Percentiles rank a stretch among this genome's conserved stretches.
phyloP scores from a whole-genome alignment of 1,140 invertebrate genomes.

The Bombus vancouverensis region DNA sequence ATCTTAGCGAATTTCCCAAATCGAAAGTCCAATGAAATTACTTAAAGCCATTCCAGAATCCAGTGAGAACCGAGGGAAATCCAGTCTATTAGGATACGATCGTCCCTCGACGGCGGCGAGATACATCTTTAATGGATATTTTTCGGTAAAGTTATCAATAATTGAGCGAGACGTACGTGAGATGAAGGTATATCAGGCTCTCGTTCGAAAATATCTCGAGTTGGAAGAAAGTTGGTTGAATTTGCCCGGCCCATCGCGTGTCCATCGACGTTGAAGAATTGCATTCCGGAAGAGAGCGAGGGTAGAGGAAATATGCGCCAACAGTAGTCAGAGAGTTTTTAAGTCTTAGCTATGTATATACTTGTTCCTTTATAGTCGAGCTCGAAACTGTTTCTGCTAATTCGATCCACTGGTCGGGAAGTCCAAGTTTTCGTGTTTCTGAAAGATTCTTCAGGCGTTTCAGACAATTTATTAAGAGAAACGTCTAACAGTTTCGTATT shows the following conservation, averaged over 20 bases:
- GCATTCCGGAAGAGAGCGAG: constrained; percentile 35
- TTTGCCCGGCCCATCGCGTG: constrained; percentile 60
- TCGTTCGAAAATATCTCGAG: constrained; percentile 47
- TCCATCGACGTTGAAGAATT: constrained; percentile 65
- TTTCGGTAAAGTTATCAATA: constrained; percentile 51
- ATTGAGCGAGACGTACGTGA: constrained; percentile 40
- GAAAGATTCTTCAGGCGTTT: constrained; percentile 9
- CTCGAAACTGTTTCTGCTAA: constrained; percentile 58
- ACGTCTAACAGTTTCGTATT: neutral
- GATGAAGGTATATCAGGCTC: constrained; percentile 18
- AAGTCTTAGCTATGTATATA: constrained; percentile 40
- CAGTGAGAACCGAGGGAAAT: neutral
- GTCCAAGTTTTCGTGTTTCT: neutral
- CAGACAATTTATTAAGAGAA: neutral
- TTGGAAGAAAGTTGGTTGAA: constrained; percentile 47
- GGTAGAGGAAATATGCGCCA: constrained; percentile 51
- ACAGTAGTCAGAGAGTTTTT: constrained; percentile 61
- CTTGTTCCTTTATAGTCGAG: constrained; percentile 44
- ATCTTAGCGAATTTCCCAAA: neutral
- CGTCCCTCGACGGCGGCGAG: neutral
- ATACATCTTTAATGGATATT: constrained; percentile 32
- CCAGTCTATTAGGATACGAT: constrained; percentile 8
- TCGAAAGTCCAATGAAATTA: neutral
- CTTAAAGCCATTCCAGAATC: neutral
- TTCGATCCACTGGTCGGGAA: constrained; percentile 36